A percentile compares a stretch with the other conserved stretches of the same genome.
These are phyloP conservation scores for Vombatus ursinus DNA, from an alignment of 2,113 vertebrate genomes.

Conservation along the genomic window DNA sequence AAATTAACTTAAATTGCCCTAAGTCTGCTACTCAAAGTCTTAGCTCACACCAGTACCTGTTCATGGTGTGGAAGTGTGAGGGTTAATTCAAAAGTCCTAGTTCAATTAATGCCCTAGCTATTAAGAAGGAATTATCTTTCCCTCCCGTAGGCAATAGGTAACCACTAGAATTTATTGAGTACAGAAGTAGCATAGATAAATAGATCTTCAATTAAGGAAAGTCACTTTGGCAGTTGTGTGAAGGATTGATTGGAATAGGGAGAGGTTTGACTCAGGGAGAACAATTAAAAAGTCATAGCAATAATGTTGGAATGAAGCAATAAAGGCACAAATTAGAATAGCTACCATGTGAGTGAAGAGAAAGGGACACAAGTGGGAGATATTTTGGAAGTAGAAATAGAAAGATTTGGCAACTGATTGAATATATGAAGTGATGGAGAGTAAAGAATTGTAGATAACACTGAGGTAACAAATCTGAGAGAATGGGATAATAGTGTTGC, in stretches of 20 bases:
- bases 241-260: background rate
- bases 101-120: background rate
- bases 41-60: background rate
- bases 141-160: background rate
- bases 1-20: background rate
- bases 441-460: background rate
- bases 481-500: background rate
- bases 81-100: background rate
- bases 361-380: background rate
- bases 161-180: background rate
- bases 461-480: background rate
- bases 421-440: background rate
- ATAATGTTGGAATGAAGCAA: background rate
- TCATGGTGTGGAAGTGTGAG: background rate
- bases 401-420: background rate
- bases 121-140: background rate
- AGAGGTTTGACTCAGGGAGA: background rate
- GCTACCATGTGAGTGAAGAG: background rate
- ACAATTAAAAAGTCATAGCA: background rate
- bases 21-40: background rate
- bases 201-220: background rate
- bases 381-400: background rate
- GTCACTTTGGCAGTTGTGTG: background rate
- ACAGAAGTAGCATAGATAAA: background rate
- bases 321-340: background rate